A percentile compares a stretch with the other conserved stretches of the same genome.
Evolutionary conservation across 2,888 invertebrate genomes (phyloP).

Genomic region (Synanthedon myopaeformis): DNA sequence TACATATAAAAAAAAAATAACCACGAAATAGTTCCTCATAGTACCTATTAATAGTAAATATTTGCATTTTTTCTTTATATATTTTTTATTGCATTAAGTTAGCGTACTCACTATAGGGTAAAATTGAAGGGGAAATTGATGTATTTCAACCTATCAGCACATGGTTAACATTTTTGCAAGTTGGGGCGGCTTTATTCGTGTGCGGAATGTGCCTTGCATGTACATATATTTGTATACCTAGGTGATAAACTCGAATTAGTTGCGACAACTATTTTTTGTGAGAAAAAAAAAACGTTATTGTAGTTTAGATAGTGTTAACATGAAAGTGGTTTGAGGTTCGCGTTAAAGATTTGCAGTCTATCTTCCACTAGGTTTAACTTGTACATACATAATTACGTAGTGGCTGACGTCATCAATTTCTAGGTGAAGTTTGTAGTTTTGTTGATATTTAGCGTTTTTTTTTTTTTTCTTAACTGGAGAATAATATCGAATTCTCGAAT

Average conservation of each 20-base stretch:
- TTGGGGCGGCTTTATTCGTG: slow-evolving; percentile 60
- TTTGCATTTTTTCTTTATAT: slow-evolving; percentile 63
- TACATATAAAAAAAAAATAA: slow-evolving; percentile 22
- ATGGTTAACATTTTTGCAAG: slow-evolving; percentile 49
- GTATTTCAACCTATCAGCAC: slow-evolving; percentile 49
- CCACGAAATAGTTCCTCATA: slow-evolving; percentile 69
- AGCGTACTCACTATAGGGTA: slow-evolving; percentile 37
- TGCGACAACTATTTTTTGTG: slow-evolving; percentile 68
- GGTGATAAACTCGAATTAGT: slow-evolving; percentile 69
- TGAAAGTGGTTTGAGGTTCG: slow-evolving; percentile 50
- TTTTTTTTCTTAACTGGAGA: slow-evolving; percentile 56
- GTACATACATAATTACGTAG: slow-evolving; percentile 61
- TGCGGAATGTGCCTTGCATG: slow-evolving; percentile 72
- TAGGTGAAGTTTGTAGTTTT: slow-evolving; percentile 51
- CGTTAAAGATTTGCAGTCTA: slow-evolving; percentile 70
- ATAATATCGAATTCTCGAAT: slow-evolving; percentile 65
- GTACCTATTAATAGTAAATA: slow-evolving; percentile 68
- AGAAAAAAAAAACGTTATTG: slow-evolving; percentile 55
- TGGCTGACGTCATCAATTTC: slow-evolving; percentile 57
- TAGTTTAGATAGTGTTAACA: slow-evolving; percentile 54
- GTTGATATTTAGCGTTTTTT: slow-evolving; percentile 45
- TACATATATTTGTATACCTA: slow-evolving; percentile 40
- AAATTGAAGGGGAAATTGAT: slow-evolving; percentile 25
- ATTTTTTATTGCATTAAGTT: slow-evolving; percentile 59
- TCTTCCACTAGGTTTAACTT: slow-evolving; percentile 65